Evolutionary conservation across 92 coral and sea anemone species (phyloP).

Genomic region (Hydrozoanthus gracilis): DNA sequence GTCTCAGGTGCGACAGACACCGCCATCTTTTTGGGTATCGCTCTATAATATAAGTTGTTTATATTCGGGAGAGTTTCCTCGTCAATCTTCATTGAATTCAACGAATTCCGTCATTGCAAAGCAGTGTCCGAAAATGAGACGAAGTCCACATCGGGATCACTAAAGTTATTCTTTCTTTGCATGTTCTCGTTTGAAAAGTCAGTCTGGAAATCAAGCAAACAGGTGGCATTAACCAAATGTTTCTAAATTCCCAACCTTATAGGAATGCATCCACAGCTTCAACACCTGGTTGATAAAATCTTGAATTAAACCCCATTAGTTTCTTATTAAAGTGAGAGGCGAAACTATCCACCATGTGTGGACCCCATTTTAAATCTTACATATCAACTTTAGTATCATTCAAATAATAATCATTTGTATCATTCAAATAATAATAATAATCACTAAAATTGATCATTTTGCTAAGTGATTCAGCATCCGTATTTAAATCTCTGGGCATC

Average conservation of each 20-base stretch:
- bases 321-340: too few relatives aligned
- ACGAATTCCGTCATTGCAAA: not conserved
- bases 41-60: not conserved
- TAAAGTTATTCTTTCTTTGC: not conserved
- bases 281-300: too few relatives aligned
- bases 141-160: not conserved
- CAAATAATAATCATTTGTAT: too few relatives aligned
- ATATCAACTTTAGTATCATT: too few relatives aligned
- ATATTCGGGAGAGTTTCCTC: not conserved
- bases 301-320: too few relatives aligned
- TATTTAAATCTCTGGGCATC: too few relatives aligned
- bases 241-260: not conserved
- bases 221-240: not conserved
- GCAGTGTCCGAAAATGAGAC: not conserved
- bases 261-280: too few relatives aligned
- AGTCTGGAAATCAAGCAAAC: not conserved
- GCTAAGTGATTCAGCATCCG: too few relatives aligned
- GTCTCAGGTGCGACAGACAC: not conserved
- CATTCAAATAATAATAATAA: too few relatives aligned
- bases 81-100: not conserved
- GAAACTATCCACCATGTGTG: too few relatives aligned
- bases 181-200: not conserved
- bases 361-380: too few relatives aligned
- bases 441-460: too few relatives aligned
- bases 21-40: not conserved